Percentiles rank a stretch among this genome's conserved stretches.
Evolutionary conservation across 2,888 invertebrate genomes (phyloP).

Genomic region (Diaprepes abbreviatus): DNA sequence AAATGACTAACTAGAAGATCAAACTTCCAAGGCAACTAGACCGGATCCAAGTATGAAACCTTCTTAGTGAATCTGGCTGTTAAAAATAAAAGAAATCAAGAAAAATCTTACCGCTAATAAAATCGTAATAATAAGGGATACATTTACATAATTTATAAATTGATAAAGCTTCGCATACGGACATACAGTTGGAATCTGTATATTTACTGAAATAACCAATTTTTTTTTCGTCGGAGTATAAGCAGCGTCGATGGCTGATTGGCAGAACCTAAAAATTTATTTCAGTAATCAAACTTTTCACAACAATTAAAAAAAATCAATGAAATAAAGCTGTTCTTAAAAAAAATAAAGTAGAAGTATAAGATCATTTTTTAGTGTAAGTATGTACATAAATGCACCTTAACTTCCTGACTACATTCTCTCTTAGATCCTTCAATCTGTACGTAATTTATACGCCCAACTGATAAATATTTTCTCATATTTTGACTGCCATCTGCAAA

Average conservation of each 20-base stretch:
- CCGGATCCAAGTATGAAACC: too few relatives aligned
- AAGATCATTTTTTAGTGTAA: too few relatives aligned
- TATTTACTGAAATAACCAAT: slow-evolving; percentile 59
- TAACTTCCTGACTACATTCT: slow-evolving; percentile 53
- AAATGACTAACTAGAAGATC: too few relatives aligned
- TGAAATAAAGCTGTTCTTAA: too few relatives aligned
- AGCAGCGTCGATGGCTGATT: slow-evolving; percentile 58
- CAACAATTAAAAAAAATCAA: too few relatives aligned
- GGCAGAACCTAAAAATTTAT: slow-evolving; percentile 47
- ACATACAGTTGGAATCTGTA: slow-evolving; percentile 60
- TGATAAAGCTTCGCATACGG: slow-evolving; percentile 56
- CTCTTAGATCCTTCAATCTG: slow-evolving; percentile 55
- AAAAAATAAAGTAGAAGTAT: too few relatives aligned
- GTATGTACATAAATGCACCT: slow-evolving; percentile 9
- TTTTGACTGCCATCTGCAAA: not conserved
- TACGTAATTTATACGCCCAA: slow-evolving; percentile 50
- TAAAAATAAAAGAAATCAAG: too few relatives aligned
- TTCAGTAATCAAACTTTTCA: not conserved
- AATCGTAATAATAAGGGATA: slow-evolving; percentile 59
- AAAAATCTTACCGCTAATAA: slow-evolving; percentile 49
- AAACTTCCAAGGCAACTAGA: too few relatives aligned
- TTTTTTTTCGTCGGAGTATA: slow-evolving; percentile 51
- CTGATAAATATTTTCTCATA: slow-evolving; percentile 48
- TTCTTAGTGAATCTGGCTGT: too few relatives aligned
- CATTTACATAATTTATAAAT: slow-evolving; percentile 59